Percentiles rank a stretch among this genome's conserved stretches.
phyloP scores from a whole-genome alignment of 2,113 vertebrate genomes.

The Labeo rohita region DNA sequence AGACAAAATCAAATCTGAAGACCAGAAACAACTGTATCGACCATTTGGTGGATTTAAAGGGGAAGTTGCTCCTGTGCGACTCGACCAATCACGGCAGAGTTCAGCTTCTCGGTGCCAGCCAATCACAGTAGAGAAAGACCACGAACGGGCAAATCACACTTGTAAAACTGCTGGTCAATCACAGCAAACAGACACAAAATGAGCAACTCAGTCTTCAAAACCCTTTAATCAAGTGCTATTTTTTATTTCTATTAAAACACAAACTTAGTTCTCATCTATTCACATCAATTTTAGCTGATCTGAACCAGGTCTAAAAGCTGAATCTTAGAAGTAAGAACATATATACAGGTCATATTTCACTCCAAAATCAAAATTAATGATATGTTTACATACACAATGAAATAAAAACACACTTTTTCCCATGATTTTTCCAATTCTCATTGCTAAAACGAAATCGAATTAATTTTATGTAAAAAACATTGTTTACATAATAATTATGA shows the following conservation, averaged over 20 bases:
- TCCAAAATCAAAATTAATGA: no score
- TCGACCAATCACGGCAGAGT: constrained; percentile 43
- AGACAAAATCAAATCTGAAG: no score
- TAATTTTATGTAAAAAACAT: no score
- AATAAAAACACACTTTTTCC: background rate
- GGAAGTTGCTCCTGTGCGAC: background rate
- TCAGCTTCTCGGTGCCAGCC: constrained; percentile 17
- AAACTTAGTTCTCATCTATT: background rate
- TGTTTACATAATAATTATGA: background rate
- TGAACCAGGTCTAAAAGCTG: background rate
- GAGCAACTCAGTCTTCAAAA: constrained; percentile 11
- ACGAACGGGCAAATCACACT: constrained; percentile 4
- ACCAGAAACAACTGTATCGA: no score
- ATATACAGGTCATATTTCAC: background rate
- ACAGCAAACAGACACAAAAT: constrained; percentile 52
- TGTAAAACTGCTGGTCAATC: constrained; percentile 55
- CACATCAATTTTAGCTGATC: background rate
- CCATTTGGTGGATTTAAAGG: no score
- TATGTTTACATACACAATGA: background rate
- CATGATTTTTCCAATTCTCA: background rate
- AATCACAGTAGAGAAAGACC: constrained; percentile 14
- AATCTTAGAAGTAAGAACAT: background rate
- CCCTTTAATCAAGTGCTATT: background rate
- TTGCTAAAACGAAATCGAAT: background rate
- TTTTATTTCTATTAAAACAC: background rate